A percentile compares a stretch with the other conserved stretches of the same genome.
Conservation (phyloP, 1,140 invertebrate genomes). For the Achatina immaculata region DNA sequence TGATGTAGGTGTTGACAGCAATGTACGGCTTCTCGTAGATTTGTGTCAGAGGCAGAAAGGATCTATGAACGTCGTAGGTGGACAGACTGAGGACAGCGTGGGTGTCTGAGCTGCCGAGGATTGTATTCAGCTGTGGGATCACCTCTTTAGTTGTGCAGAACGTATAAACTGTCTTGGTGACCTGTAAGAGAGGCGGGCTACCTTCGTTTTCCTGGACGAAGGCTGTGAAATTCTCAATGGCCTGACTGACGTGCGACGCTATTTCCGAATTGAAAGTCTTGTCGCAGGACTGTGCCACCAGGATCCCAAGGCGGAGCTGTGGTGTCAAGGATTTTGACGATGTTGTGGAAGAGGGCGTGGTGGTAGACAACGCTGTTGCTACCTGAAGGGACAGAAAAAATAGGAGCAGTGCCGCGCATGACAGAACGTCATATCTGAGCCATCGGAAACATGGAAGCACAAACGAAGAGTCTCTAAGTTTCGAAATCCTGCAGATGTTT, state of each 20-base stretch:
- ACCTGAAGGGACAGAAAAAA: neutral
- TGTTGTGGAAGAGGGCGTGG: neutral
- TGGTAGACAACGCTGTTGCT: neutral
- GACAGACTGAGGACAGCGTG: constrained; percentile 2
- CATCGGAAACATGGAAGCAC: neutral
- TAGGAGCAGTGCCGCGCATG: neutral
- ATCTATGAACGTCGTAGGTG: constrained; percentile 12
- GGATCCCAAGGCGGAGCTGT: constrained; percentile 23
- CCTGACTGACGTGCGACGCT: neutral
- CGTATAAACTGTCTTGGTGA: neutral
- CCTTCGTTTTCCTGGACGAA: neutral
- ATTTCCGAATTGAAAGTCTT: neutral
- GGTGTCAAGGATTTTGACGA: neutral
- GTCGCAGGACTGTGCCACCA: constrained; percentile 30
- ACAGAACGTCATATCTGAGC: neutral
- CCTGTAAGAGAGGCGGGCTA: neutral
- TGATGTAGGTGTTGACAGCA: neutral
- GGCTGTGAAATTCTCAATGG: neutral
- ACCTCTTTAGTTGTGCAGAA: neutral
- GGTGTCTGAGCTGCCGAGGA: neutral
- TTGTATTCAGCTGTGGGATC: neutral
- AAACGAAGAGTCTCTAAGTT: neutral
- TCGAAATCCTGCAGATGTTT: neutral
- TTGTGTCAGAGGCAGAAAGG: constrained; percentile 13
- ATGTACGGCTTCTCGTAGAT: constrained; percentile 33